phyloP scores from a whole-genome alignment of 2,113 vertebrate species.

The Equus przewalskii region DNA sequence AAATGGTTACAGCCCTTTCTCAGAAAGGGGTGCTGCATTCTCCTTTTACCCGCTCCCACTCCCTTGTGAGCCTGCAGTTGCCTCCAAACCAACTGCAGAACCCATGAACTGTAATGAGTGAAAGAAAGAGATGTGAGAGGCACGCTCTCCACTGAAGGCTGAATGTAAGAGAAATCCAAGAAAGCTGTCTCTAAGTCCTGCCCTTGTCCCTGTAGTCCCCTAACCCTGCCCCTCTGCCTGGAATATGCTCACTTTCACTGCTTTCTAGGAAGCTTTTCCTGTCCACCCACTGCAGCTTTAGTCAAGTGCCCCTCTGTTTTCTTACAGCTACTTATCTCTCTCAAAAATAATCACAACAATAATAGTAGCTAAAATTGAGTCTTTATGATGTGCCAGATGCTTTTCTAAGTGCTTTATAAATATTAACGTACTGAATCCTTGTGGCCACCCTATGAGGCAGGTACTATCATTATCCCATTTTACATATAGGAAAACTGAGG shows the following conservation, averaged over 20 bases:
- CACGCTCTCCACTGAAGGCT: background rate
- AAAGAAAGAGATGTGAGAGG: background rate
- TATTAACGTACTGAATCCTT: background rate
- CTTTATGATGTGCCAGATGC: background rate
- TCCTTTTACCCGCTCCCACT: conserved; percentile 46
- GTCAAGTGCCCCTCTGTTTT: background rate
- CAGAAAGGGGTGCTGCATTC: background rate
- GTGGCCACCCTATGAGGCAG: no score
- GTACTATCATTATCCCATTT: background rate
- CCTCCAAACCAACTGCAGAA: conserved; percentile 46
- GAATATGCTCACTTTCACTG: background rate
- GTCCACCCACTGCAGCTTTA: background rate
- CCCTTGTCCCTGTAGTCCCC: background rate
- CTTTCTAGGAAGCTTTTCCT: background rate
- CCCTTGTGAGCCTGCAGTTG: conserved; percentile 35
- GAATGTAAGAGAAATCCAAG: background rate
- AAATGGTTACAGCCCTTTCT: conserved; percentile 70
- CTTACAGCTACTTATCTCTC: background rate
- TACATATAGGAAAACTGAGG: background rate
- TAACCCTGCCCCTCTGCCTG: no score
- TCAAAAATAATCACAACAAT: background rate
- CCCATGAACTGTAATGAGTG: background rate
- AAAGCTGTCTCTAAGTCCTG: background rate
- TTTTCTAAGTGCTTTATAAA: background rate
- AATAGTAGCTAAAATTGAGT: background rate